Conservation (phyloP, 1,140 invertebrate genomes). For the Leptinotarsa lineolata region DNA sequence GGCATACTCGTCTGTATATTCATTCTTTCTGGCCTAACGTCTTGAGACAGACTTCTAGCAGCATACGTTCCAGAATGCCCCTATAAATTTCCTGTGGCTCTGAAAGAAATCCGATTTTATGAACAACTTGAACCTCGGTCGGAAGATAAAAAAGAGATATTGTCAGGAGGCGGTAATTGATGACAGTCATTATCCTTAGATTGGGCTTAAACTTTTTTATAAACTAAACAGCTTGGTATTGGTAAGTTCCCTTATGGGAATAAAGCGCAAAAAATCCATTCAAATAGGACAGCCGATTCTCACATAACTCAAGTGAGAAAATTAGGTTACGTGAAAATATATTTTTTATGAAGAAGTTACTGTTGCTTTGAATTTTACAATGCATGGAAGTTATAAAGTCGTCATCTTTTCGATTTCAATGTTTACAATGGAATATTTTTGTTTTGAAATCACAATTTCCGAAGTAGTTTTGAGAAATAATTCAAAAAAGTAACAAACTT, state of each 20-base stretch:
- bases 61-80: not conserved
- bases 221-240: not conserved
- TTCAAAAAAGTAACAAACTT: no score
- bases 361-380: no score
- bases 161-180: slow-evolving; percentile 7
- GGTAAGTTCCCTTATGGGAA: not conserved
- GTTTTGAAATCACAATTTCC: no score
- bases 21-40: not conserved
- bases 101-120: not conserved
- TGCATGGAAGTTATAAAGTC: no score
- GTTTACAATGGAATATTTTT: no score
- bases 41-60: not conserved
- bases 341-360: no score
- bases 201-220: not conserved
- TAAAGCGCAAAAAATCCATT: not conserved
- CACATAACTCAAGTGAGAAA: no score
- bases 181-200: not conserved
- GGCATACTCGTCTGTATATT: no score
- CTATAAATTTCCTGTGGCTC: not conserved
- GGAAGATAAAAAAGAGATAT: not conserved
- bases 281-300: no score
- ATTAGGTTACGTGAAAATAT: no score
- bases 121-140: not conserved
- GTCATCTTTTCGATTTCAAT: no score
- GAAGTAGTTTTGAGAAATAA: no score